Evolutionary conservation across 2,113 vertebrate species (phyloP).

Genomic region (Salminus brasiliensis): DNA sequence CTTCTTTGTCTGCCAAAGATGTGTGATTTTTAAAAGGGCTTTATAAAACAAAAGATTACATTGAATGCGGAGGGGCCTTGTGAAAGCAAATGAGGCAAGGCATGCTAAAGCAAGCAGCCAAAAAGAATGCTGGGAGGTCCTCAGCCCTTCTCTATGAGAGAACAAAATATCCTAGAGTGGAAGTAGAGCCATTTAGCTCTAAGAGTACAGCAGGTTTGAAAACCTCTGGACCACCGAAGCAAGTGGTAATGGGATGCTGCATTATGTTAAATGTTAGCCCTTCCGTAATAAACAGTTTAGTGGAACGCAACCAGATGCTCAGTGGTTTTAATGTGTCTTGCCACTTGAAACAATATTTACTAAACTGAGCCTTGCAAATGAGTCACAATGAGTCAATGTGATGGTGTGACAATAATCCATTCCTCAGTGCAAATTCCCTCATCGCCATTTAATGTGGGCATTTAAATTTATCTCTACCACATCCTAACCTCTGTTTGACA

Average conservation of each 20-base stretch:
- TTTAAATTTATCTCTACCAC: constrained; percentile 12
- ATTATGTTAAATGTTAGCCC: background rate
- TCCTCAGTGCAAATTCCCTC: background rate
- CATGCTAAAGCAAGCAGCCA: constrained; percentile 18
- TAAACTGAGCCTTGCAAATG: constrained; percentile 5
- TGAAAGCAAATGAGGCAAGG: constrained; percentile 34
- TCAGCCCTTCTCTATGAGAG: background rate
- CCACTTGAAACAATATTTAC: constrained; percentile 16
- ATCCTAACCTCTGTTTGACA: background rate
- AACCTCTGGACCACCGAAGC: constrained; percentile 17
- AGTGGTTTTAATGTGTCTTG: background rate
- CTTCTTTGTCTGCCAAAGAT: constrained; percentile 16
- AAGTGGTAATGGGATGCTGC: background rate
- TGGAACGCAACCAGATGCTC: background rate
- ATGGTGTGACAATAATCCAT: background rate
- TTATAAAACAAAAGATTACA: constrained; percentile 28
- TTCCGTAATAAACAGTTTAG: background rate
- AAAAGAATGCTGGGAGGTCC: constrained; percentile 19
- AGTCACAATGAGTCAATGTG: background rate
- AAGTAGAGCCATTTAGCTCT: constrained; percentile 13
- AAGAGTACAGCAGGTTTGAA: constrained; percentile 30
- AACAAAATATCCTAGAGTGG: background rate
- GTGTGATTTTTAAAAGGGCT: constrained; percentile 11
- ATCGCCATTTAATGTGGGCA: constrained; percentile 13
- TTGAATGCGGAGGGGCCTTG: background rate